Percentiles rank a stretch among this genome's conserved stretches.
Evolutionary conservation across 2,113 vertebrate genomes (phyloP).

Genomic region (Catharus fuscescens): DNA sequence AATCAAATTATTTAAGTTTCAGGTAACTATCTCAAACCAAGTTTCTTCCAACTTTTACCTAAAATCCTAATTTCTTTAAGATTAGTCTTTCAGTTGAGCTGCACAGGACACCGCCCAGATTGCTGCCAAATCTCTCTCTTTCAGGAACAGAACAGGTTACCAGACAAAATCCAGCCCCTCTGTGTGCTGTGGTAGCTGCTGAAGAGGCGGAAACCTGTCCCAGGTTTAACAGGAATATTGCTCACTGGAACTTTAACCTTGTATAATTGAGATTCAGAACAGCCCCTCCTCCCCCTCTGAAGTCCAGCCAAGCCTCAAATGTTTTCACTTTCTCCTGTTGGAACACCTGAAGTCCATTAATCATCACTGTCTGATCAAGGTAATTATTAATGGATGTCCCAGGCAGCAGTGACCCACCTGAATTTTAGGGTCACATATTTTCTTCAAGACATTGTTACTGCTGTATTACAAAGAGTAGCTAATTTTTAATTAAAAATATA

Average conservation of each 20-base stretch:
- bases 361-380: neutral
- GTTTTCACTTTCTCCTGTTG: neutral
- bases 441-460: neutral
- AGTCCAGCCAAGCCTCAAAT: neutral
- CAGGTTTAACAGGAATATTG: neutral
- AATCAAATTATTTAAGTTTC: no score
- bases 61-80: no score
- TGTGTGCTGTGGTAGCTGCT: neutral
- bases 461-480: neutral
- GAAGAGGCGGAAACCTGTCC: neutral
- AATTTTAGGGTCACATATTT: neutral
- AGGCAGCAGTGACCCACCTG: neutral
- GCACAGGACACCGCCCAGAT: neutral
- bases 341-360: constrained; percentile 1
- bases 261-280: neutral
- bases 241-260: neutral
- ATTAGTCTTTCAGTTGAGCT: neutral
- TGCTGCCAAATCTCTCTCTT: neutral
- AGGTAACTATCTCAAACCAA: no score
- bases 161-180: neutral
- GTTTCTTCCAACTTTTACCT: no score
- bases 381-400: neutral
- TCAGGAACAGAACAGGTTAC: neutral
- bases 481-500: neutral
- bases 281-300: neutral